These are phyloP conservation scores for Mycalesis mineus DNA, from an alignment of 2,888 invertebrate genomes.

Conservation along the genomic window DNA sequence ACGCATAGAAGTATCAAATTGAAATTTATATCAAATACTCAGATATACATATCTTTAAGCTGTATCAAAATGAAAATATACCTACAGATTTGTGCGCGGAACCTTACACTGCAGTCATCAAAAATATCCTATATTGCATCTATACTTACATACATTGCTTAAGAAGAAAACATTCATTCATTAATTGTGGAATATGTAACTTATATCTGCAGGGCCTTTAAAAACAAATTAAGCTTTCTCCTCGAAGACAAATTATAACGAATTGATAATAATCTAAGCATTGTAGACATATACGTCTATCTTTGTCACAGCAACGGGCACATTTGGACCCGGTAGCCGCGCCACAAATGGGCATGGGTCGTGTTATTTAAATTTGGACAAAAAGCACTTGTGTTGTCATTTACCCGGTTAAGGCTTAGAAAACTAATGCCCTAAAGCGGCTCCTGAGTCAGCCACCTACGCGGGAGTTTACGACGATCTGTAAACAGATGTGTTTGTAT, in stretches of 20 bases:
- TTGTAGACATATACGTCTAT: conserved; percentile 24
- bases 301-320: conserved; percentile 31
- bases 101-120: no score
- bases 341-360: conserved; percentile 43
- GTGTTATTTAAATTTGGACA: conserved; percentile 49
- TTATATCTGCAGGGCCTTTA: no score
- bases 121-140: no score
- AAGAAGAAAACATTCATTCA: no score
- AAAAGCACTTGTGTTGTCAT: conserved; percentile 43
- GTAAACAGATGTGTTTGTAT: no score
- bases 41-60: no score
- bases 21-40: no score
- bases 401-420: conserved; percentile 35
- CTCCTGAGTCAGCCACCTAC: conserved; percentile 43
- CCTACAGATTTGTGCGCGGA: no score
- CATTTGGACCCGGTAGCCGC: conserved; percentile 46
- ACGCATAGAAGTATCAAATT: no score
- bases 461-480: conserved; percentile 26
- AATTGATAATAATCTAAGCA: conserved; percentile 3
- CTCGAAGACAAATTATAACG: not conserved
- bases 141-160: no score
- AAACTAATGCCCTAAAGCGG: conserved; percentile 39
- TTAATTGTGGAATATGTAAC: no score
- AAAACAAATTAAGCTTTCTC: not conserved
- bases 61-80: no score